A percentile compares a stretch with the other conserved stretches of the same genome.
Conservation (phyloP, 2,113 vertebrate species). For the Hemiscyllium ocellatum region DNA sequence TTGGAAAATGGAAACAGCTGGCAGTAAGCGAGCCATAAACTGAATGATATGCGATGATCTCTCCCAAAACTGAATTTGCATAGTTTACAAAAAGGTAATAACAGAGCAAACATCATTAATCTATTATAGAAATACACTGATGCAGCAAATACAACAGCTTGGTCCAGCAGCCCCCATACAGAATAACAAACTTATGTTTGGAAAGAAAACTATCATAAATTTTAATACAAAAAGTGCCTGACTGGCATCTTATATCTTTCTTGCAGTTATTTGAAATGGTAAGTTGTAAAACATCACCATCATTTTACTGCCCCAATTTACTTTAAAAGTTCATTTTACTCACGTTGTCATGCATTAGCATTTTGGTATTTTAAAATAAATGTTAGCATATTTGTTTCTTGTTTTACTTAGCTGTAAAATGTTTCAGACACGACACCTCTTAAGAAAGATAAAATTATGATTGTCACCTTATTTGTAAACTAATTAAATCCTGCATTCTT, state of each 20-base stretch:
- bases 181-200: not conserved
- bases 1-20: constrained; percentile 29
- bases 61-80: constrained; percentile 37
- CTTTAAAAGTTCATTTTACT: not conserved
- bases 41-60: constrained; percentile 33
- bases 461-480: not conserved
- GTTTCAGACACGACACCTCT: not conserved
- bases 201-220: constrained; percentile 5
- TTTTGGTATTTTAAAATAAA: not conserved
- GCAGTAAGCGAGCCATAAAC: constrained; percentile 33
- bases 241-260: constrained; percentile 13
- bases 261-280: not conserved
- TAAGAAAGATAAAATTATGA: not conserved
- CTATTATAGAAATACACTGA: not conserved
- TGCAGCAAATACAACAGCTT: constrained; percentile 35
- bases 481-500: not conserved
- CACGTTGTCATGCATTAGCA: not conserved
- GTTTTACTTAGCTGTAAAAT: not conserved
- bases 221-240: constrained; percentile 6
- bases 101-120: constrained; percentile 30
- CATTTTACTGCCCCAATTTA: not conserved
- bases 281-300: not conserved
- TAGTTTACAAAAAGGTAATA: constrained; percentile 33
- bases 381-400: not conserved
- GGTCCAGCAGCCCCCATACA: not conserved